Conservation (phyloP, 2,797 vertebrate species). For the Cephalopachus bancanus region DNA sequence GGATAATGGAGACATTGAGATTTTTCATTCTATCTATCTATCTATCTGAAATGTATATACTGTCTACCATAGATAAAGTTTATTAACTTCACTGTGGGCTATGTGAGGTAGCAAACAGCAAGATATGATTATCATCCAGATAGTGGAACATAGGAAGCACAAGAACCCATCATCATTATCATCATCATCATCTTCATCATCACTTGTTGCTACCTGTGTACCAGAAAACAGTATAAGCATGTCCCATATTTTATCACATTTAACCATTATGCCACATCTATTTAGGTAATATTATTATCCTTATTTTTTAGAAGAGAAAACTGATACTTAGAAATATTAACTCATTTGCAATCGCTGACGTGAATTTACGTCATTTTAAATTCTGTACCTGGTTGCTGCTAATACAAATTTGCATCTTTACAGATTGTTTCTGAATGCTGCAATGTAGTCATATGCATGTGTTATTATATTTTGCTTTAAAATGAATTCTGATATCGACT, state of each 20-base stretch:
- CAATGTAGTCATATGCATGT: too few species aligned
- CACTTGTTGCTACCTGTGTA: background rate
- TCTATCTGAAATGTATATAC: too few species aligned
- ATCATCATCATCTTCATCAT: background rate
- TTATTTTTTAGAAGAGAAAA: slow-evolving; percentile 48
- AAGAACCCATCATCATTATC: background rate
- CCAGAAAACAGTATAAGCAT: background rate
- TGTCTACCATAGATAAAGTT: background rate
- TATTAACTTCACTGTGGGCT: background rate
- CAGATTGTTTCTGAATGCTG: too few species aligned
- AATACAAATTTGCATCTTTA: too few species aligned
- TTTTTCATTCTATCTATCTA: background rate
- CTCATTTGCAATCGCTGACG: too few species aligned
- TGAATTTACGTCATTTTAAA: too few species aligned
- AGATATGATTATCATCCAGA: background rate
- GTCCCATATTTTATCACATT: background rate
- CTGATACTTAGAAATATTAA: background rate
- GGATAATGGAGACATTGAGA: background rate
- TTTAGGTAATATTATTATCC: background rate
- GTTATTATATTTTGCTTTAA: too few species aligned
- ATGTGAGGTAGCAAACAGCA: background rate
- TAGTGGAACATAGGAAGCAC: background rate
- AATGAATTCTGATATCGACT: too few species aligned
- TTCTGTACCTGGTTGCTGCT: too few species aligned
- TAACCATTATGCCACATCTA: background rate